Evolutionary conservation across 92 coral and sea anemone genomes (phyloP), one percentile per base, ranked within the genome.

Genomic region (Heteractis magnifica): DNA sequence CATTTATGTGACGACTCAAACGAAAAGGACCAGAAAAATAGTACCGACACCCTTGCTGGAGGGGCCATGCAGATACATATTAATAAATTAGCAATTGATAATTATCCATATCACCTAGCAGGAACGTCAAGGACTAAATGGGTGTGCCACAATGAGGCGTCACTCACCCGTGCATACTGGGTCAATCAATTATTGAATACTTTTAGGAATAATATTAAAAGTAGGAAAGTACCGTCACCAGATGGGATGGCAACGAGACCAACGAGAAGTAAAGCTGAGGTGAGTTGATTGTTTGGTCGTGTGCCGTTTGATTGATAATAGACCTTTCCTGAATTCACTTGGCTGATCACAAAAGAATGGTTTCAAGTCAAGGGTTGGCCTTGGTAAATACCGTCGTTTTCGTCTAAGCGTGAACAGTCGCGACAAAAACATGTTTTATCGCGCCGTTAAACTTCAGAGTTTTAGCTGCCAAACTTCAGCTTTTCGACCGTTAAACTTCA

Each of bases 31-130:
- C 79, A 80, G 48, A 85, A 79, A 13, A 51, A 79, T 71, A 72
- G 74, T 6, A 78, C 7, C 23, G 90, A 78, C 44, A 79, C 79
- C 41, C 83, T 82, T 53, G 89, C 84, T 23, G 98, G 98, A 6
- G 99, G 99, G 7, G 95, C 99, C 6, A 97, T 97, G 98, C 99
- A 94, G 62, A 87, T 97, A 23, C 92, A 88, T 80, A 90, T 97
- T 77, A 92, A 97, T 81, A 97, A 89, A 75, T 75, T 97, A 75
- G 91, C 95, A 13, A 80, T 93, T 70, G 99, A 97, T 84, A 89
- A 97, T 76, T 97, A 90, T 76, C 99, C 99, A 1, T 94, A 94
- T 70, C 99, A 97, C 82, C 85, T 92, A 65, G 99, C 99, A 50
- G 98, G 98, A 26, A 97, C 99, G 0, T 94, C 99, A 1, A 90